Base-by-base conservation (phyloP, 2,888 invertebrate species). In the Plutella xylostella region DNA sequence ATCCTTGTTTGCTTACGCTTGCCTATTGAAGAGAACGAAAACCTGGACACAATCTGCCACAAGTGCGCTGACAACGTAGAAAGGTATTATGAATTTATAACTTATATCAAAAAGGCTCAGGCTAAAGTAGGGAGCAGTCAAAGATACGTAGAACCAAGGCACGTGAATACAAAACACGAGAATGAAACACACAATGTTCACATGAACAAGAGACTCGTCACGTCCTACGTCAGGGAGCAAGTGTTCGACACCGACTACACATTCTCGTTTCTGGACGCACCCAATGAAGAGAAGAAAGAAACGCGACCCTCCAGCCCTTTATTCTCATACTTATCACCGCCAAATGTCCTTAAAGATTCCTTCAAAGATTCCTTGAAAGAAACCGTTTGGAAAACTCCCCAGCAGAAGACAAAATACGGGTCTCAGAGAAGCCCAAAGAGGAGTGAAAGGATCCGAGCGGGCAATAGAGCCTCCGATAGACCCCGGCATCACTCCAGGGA, bases 321-420 rank as follows among this genome's bases (percentile, higher is more conserved):
- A 48, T 80, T 80, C 60, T 77, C 79, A 4, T 79, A 72, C 55
- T 73, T 75, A 50, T 72, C 79, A 2, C 69, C 71, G 7, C 68
- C 68, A 9, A 67, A 63, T 45, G 51, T 60, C 46, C 47, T 62
- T 17, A 66, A 68, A 42, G 60, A 64, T 48, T 49, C 60, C 4
- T 49, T 52, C 7, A 60, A 60, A 6, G 59, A 63, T 7, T n/a
- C 30, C 7, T 19, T 17, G 3, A 40, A 40, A 20, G 57, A 57
- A 15, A 19, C 12, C 2, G 46, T 57, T 5, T 75, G 72, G 72
- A 77, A 74, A 53, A 70, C 71, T 3, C 67, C 73, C 4, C 62
- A 60, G 39, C 50, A 58, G 5, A 55, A 33, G 17, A n/a, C n/a
- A n/a, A n/a, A n/a, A n/a, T n/a, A n/a, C n/a, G n/a, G n/a, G n/a